Conservation (phyloP, 2,113 vertebrate species). For the Hemiprocne comata region DNA sequence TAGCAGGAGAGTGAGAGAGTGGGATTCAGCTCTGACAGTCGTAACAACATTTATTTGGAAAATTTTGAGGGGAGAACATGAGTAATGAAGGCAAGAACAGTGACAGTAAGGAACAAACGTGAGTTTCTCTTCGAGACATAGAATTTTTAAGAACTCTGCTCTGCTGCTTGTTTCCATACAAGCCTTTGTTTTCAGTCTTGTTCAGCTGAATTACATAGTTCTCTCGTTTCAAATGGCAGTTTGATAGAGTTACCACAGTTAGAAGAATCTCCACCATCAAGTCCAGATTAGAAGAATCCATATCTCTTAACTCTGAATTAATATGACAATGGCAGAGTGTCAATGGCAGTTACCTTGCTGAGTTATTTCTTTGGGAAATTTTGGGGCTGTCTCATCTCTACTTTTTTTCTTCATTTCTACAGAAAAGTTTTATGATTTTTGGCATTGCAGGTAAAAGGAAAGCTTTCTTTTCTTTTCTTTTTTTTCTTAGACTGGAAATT, state of each 20-base stretch:
- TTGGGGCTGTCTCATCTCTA: neutral
- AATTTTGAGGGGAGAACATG: constrained; percentile 28
- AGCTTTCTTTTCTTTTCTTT: neutral
- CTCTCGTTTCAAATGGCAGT: neutral
- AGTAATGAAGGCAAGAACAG: constrained; percentile 60
- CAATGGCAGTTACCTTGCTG: neutral
- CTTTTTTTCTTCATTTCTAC: neutral
- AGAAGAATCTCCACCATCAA: neutral
- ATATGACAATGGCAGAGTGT: neutral
- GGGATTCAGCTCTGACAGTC: constrained; percentile 34
- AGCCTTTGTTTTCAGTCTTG: constrained; percentile 18
- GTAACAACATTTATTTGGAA: constrained; percentile 43
- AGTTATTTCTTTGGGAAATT: neutral
- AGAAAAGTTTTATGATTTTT: neutral
- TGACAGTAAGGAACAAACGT: constrained; percentile 48
- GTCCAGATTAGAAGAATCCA: neutral
- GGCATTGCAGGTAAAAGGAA: neutral
- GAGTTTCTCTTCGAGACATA: constrained; percentile 45
- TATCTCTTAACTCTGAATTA: neutral
- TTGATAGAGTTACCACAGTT: constrained; percentile 12
- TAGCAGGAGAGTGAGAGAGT: neutral
- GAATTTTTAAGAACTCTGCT: constrained; percentile 36
- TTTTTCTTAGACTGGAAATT: neutral
- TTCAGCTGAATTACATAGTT: constrained; percentile 6
- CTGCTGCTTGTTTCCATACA: neutral